Base-by-base conservation (phyloP, 2,113 vertebrate genomes). In the Pogonocichla stellata region DNA sequence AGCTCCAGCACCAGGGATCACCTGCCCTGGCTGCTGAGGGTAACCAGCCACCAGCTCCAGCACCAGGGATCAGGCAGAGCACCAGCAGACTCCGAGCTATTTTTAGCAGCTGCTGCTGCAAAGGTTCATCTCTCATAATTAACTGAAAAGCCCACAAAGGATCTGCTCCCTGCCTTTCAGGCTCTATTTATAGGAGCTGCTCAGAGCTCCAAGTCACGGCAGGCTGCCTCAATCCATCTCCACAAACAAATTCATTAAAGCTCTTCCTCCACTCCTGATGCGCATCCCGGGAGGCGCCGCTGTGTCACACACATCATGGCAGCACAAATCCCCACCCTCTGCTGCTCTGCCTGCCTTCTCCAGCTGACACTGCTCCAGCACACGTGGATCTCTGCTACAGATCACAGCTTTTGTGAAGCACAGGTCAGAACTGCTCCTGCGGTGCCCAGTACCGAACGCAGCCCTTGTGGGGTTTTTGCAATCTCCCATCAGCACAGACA, bases 111-210 rank as follows among this genome's bases (percentile, higher is more conserved):
- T 53, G 90, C 67, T 80, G 58, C 85, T 90, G 51, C 25, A 9
- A 89, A 66, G 69, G 95, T 92, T 96, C 86, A 82, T 95, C 90
- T 92, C 97, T 86, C 92, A 93, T 95, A 93, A 95, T 96, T 98
- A 98, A 97, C 72, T 94, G 85, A 97, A 96, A 96, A 92, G 51
- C 60, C 70, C 56, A 83, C 50, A 72, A 92, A 95, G 92, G 94
- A 96, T 92, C 70, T 31, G 69, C 88, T 65, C 2, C 0, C 80
- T 83, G 90, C 92, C 94, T 93, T 75, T 83, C 64, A 67, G 70
- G 48, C 66, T 80, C 92, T 97, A 96, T 97, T 98, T 97, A 96
- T 82, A 97, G 96, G 80, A 93, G 89, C 65, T 48, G 14, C 88
- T 89, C 62, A 56, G 58, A 88, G 85, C 88, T 93, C 65, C 93